Conservation (phyloP, 2,888 invertebrate genomes). For the Spodoptera exigua region DNA sequence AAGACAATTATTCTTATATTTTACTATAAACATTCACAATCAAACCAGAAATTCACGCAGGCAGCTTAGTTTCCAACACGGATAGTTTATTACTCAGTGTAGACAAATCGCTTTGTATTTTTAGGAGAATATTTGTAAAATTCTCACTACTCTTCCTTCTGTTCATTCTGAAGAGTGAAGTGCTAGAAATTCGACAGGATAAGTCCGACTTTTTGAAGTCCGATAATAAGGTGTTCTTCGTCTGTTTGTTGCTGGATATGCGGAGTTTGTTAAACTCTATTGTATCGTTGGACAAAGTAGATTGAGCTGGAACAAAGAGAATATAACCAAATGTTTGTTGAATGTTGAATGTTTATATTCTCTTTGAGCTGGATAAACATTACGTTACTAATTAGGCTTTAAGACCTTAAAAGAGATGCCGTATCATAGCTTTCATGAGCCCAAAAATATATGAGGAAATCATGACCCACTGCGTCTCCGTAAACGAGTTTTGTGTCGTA, state of each 20-base stretch:
- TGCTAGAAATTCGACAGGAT: constrained; percentile 73
- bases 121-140: constrained; percentile 76
- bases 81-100: constrained; percentile 76
- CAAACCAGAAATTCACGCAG: constrained; percentile 18
- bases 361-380: no score
- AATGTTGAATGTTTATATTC: no score
- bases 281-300: constrained; percentile 62
- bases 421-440: no score
- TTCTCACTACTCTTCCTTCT: constrained; percentile 77
- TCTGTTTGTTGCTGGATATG: constrained; percentile 47
- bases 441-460: no score
- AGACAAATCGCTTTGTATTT: constrained; percentile 81
- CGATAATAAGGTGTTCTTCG: constrained; percentile 42
- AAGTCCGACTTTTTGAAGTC: constrained; percentile 74
- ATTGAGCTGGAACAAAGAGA: constrained; percentile 67
- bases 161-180: constrained; percentile 74
- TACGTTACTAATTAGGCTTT: no score
- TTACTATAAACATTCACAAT: background rate
- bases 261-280: constrained; percentile 60
- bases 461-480: no score
- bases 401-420: no score
- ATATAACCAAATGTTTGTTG: no score
- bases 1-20: background rate
- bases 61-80: constrained; percentile 76
- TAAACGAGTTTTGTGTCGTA: no score